Percentiles rank a stretch among this genome's conserved stretches.
These are phyloP conservation scores for Andrena camellia DNA, from an alignment of 2,888 invertebrate genomes.

Conservation along the genomic window DNA sequence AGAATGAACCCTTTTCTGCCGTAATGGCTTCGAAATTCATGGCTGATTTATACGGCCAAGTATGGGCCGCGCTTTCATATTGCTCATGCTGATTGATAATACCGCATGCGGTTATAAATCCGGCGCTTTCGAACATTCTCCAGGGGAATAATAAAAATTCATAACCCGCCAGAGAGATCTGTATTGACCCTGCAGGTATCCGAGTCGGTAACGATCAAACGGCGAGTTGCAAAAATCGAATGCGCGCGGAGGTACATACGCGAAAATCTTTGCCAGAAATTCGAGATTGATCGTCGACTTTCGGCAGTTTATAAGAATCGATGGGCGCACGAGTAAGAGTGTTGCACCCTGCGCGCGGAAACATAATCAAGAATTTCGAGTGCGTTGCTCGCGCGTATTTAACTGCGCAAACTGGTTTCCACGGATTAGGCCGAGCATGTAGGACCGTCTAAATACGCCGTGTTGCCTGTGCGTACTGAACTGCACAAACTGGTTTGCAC, in stretches of 20 bases:
- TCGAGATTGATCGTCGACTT: no score
- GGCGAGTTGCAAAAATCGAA: no score
- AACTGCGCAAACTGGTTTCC: constrained; percentile 64
- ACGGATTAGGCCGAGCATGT: constrained; percentile 65
- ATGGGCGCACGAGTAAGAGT: no score
- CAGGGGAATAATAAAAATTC: no score
- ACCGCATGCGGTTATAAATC: neutral
- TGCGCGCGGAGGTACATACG: no score
- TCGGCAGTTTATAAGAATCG: no score
- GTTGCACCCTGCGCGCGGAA: neutral
- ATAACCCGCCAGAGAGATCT: no score
- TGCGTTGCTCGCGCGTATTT: constrained; percentile 51
- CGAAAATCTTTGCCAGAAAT: no score
- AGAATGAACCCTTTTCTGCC: constrained; percentile 33
- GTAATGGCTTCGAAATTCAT: constrained; percentile 39
- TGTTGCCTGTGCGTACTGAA: constrained; percentile 63
- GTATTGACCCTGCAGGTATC: no score
- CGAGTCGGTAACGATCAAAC: no score
- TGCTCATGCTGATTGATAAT: neutral
- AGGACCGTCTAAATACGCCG: constrained; percentile 65
- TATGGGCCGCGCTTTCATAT: neutral
- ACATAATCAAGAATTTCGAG: constrained; percentile 57
- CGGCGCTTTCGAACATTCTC: no score
- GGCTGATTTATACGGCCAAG: constrained; percentile 29
- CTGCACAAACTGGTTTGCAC: constrained; percentile 65